Evolutionary conservation across 2,797 vertebrate genomes (phyloP).

Genomic region (Dipus sagitta): DNA sequence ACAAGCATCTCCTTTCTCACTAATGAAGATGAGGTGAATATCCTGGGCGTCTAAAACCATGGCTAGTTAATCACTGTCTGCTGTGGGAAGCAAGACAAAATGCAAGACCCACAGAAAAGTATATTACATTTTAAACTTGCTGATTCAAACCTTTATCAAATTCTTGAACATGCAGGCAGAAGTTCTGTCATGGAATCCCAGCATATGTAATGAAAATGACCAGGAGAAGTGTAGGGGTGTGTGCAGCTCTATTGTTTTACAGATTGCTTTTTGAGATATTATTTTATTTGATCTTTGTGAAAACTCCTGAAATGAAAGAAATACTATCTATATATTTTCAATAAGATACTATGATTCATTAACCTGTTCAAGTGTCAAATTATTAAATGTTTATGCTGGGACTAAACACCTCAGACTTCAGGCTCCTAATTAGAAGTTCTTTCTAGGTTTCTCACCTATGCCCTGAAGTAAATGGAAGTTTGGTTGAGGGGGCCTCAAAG

Average conservation of each 20-base stretch:
- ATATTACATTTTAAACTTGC: conserved; percentile 77
- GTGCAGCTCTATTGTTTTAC: conserved; percentile 32
- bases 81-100: conserved; percentile 72
- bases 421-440: not conserved
- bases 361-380: conserved; percentile 31
- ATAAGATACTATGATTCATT: conserved; percentile 16
- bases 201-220: conserved; percentile 61
- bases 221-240: not conserved
- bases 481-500: not conserved
- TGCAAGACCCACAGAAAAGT: conserved; percentile 80
- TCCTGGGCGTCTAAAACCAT: conserved; percentile 71
- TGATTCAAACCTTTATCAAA: conserved; percentile 74
- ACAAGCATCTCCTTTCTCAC: conserved; percentile 69
- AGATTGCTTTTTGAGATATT: conserved; percentile 4
- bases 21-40: conserved; percentile 81
- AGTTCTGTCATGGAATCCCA: conserved; percentile 36
- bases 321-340: conserved; percentile 23
- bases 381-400: conserved; percentile 43
- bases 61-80: conserved; percentile 81
- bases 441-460: not conserved
- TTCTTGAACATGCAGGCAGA: conserved; percentile 69
- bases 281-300: conserved; percentile 48
- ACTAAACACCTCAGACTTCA: conserved; percentile 22
- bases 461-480: not conserved
- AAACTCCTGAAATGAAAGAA: conserved; percentile 40